These are phyloP conservation scores for Peromyscus maniculatus DNA, from an alignment of 2,113 vertebrate genomes.

Conservation along the genomic window DNA sequence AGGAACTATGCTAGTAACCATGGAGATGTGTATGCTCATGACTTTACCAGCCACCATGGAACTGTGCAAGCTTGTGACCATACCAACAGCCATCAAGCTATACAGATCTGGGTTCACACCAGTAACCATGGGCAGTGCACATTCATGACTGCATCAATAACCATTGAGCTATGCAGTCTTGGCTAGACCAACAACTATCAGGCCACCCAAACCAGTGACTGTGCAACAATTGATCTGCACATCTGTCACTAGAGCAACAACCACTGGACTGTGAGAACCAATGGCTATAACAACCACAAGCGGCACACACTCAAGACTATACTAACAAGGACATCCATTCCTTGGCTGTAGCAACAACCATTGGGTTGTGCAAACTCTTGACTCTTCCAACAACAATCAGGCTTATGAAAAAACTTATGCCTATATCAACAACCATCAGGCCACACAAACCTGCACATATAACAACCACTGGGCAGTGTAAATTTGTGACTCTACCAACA, in stretches of 20 bases:
- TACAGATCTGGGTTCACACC: too few relatives aligned
- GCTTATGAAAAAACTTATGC: neutral
- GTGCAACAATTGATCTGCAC: neutral
- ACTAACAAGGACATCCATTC: neutral
- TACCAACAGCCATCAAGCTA: neutral
- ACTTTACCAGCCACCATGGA: neutral
- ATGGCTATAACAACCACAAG: neutral
- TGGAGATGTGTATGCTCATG: neutral
- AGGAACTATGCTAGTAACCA: neutral
- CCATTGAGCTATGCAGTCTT: neutral
- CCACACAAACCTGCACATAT: neutral
- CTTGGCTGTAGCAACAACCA: neutral
- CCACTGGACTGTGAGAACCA: neutral
- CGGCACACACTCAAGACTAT: neutral
- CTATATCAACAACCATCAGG: neutral
- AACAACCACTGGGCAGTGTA: neutral
- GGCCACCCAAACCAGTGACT: too few relatives aligned
- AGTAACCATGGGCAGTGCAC: neutral
- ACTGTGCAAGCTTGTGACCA: neutral
- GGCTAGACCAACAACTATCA: neutral
- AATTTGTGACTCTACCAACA: neutral
- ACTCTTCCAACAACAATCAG: neutral
- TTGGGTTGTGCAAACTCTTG: neutral
- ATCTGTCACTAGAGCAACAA: neutral
- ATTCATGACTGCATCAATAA: neutral